Base-by-base conservation (phyloP, 2,113 vertebrate genomes). In the Chaetodon auriga region DNA sequence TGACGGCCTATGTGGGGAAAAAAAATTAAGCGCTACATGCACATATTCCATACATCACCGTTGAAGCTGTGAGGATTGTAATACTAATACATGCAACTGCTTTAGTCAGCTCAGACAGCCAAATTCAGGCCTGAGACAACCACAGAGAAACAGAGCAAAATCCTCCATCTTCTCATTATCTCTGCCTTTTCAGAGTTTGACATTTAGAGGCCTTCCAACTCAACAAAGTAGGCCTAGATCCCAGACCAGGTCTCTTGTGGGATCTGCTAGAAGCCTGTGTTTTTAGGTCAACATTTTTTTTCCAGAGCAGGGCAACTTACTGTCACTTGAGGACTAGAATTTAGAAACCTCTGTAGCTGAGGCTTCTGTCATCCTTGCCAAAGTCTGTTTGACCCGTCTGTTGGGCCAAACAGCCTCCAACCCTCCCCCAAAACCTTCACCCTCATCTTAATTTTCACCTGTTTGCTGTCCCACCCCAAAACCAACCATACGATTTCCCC, bases 401-500 rank as follows among this genome's bases (percentile, higher is more conserved):
- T 21, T 2, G 77, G 72, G 74, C 58, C 82, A 70, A 84, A 77
- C 80, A 61, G 48, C 15, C 7, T 2, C 35, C 23, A 30, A 30
- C 18, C 23, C 62, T 16, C 21, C 63, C 64, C 30, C 38, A 30
- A 78, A 72, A 63, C 57, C 78, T 51, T 21, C 72, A 6, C 41
- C 66, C 30, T 45, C 46, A 5, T 63, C 65, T 73, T 66, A 7
- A 80, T 84, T 92, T 81, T 89, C 75, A 71, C 75, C 68, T 80
- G n/a, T 61, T 82, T 25, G 80, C 75, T 71, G 79, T 15, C 66
- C 76, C 86, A 82, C 72, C 85, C 80, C 38, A 84, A 91, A 93
- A 90, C 93, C 92, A 92, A 94, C 90, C 93, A 94, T 94, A 93
- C 93, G 90, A 92, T 90, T 90, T 88, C 92, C 93, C 87, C 91